Base-by-base conservation (phyloP, 1,140 invertebrate species). In the Neodiprion virginianus region DNA sequence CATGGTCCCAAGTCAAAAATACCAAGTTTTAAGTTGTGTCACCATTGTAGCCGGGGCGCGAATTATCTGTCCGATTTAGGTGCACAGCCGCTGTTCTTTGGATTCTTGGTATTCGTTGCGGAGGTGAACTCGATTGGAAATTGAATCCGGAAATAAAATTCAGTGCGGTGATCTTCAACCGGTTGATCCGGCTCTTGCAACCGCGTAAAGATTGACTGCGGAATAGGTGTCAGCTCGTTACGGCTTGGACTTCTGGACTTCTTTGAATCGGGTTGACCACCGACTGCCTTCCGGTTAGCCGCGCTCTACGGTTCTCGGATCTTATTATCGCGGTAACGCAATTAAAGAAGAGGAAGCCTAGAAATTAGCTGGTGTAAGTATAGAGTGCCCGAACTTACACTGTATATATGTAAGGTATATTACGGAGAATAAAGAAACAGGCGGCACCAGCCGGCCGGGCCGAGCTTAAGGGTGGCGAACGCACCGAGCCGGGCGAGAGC, bases 301-400 rank as follows among this genome's bases (percentile, higher is more conserved):
- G 77, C 76, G 53, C 53, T 61, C 0, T 61, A 61, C 53, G 53
- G 53, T 61, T 17, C 11, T 5, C n/a, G 53, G 79, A 80, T 83
- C 80, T 86, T 85, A 87, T 86, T 88, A 88, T 84, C 82, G 82
- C 53, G 78, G 28, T 75, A 78, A 75, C 80, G 84, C 86, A 88
- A 87, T 87, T 88, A 87, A 86, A 86, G 85, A 84, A 61, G n/a
- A 87, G 84, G 82, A 84, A 84, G 82, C 70, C 85, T 84, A 85
- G 86, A 85, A 86, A 88, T 87, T 86, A 87, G 84, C 84, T 82
- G 84, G 82, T 79, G 80, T 85, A 87, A 87, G 80, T 87, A 86
- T 86, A 87, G 85, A 85, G 82, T 83, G 7, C 49, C 76, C 80
- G 70, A 72, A 77, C 48, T 47, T 49, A 40, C 7, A 48, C 48